These are phyloP conservation scores for Pyrocephalus nanus DNA, from an alignment of 2,797 vertebrate genomes.

Conservation along the genomic window DNA sequence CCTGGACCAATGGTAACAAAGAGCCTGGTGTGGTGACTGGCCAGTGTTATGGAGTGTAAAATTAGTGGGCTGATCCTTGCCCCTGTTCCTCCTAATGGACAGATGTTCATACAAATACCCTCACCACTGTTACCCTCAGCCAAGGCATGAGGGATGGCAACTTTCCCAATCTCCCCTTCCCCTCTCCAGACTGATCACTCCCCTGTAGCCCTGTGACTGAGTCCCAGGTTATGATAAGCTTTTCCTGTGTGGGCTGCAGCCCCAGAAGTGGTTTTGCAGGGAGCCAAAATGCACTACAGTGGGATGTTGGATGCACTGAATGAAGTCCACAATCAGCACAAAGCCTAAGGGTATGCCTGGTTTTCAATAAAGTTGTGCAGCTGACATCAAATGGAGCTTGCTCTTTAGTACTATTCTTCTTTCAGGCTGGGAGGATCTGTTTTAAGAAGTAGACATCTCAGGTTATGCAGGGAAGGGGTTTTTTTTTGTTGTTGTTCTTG, in stretches of 20 bases:
- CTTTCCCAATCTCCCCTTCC: neutral
- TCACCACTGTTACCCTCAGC: neutral
- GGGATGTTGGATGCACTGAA: neutral
- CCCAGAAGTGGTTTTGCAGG: neutral
- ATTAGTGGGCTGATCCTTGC: neutral
- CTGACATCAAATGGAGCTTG: neutral
- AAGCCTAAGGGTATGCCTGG: neutral
- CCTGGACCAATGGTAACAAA: neutral
- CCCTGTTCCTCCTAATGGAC: neutral
- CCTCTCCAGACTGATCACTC: fast-evolving
- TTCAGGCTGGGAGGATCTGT: neutral
- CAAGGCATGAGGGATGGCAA: no score
- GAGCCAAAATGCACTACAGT: neutral
- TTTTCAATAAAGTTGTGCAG: neutral
- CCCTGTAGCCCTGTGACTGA: fast-evolving
- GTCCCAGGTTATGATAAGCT: neutral
- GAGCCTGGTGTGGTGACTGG: neutral
- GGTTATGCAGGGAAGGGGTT: neutral
- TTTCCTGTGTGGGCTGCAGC: neutral
- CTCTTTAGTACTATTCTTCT: neutral
- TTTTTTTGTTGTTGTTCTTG: neutral
- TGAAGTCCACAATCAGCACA: neutral
- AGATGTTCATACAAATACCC: neutral
- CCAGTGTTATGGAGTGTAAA: neutral
- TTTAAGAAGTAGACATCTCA: neutral